Percentiles rank a stretch among this genome's conserved stretches.
These are phyloP conservation scores for Nymphalis io DNA, from an alignment of 1,140 invertebrate genomes.

Conservation along the genomic window DNA sequence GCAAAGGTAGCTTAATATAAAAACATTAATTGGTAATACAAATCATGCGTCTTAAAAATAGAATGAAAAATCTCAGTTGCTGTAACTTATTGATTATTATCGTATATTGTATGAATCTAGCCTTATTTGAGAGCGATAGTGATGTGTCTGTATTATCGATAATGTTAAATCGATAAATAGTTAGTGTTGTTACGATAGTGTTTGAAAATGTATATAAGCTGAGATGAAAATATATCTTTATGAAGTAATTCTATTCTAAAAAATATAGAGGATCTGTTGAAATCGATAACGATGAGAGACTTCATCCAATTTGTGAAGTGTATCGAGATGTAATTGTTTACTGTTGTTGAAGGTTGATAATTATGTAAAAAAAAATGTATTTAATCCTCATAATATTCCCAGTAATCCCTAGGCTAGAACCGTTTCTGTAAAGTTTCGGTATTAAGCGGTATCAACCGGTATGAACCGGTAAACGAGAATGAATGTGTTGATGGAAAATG, in stretches of 20 bases:
- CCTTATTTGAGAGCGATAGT: constrained; percentile 10
- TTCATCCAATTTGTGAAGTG: not conserved
- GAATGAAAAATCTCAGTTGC: not conserved
- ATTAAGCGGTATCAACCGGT: constrained; percentile 1
- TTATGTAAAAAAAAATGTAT: constrained; percentile 58
- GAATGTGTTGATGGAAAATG: constrained; percentile 11
- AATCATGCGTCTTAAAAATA: no score
- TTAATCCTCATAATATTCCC: constrained; percentile 59
- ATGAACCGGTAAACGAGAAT: constrained; percentile 2
- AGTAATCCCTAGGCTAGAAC: constrained; percentile 47
- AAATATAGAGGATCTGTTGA: constrained; percentile 21
- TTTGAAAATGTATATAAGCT: constrained; percentile 36
- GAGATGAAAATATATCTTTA: constrained; percentile 28
- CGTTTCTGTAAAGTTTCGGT: constrained; percentile 1
- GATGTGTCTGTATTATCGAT: constrained; percentile 31
- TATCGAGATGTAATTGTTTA: constrained; percentile 47
- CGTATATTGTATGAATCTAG: not conserved
- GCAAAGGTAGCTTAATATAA: no score
- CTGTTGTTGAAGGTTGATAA: constrained; percentile 72
- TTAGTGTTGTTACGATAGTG: constrained; percentile 35
- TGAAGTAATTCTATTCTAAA: constrained; percentile 26
- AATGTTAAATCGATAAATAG: constrained; percentile 29
- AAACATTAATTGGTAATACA: no score
- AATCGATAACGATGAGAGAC: constrained; percentile 15
- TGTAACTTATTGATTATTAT: not conserved